These are phyloP conservation scores for Mus caroli DNA, from an alignment of 2,797 vertebrate genomes.

Conservation along the genomic window DNA sequence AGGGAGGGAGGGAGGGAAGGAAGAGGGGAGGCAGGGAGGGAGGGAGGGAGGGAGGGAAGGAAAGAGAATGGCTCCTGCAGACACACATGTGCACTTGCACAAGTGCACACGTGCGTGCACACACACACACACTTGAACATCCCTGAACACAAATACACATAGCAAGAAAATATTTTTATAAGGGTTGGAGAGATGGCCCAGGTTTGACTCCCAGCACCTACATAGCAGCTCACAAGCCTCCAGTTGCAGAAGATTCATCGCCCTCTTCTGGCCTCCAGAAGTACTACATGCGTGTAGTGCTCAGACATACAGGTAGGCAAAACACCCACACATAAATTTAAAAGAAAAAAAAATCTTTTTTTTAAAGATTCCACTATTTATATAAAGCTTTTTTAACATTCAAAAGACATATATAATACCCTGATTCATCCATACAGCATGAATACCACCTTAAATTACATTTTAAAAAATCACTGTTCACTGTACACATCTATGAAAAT, in stretches of 20 bases:
- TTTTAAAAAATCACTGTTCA: not conserved
- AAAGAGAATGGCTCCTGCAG: not conserved
- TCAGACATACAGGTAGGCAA: not conserved
- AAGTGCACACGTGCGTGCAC: too few relatives aligned
- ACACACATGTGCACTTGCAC: too few relatives aligned
- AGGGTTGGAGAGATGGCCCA: not conserved
- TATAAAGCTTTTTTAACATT: constrained; percentile 83
- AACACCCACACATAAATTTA: not conserved
- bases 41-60: rapidly evolving
- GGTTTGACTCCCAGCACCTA: not conserved
- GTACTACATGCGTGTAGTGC: not conserved
- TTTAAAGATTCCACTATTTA: not conserved
- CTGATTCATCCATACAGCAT: constrained; percentile 54
- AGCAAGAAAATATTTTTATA: not conserved
- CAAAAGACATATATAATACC: constrained; percentile 39
- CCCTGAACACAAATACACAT: not conserved
- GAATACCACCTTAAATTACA: constrained; percentile 37
- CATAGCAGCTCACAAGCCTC: not conserved
- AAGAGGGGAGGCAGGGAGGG: too few relatives aligned
- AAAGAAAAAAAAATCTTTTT: not conserved
- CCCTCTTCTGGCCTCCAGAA: not conserved
- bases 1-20: rapidly evolving
- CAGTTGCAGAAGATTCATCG: too few relatives aligned
- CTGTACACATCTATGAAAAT: not conserved
- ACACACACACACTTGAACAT: not conserved